These are phyloP conservation scores for Celastrina argiolus DNA, from an alignment of 2,888 invertebrate species.

Conservation along the genomic window DNA sequence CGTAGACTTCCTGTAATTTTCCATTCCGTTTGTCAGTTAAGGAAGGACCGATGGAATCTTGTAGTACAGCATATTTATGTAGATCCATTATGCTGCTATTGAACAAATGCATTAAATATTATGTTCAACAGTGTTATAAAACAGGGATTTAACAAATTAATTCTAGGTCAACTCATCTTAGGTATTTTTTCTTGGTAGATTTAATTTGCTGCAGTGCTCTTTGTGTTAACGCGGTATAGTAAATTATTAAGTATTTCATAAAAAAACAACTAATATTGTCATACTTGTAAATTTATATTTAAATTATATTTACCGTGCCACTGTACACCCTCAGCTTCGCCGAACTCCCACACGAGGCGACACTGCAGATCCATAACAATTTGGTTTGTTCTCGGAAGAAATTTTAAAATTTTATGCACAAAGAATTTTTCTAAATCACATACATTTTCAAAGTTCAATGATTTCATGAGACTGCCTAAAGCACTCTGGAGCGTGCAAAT, in stretches of 20 bases:
- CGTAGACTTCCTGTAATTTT: not conserved
- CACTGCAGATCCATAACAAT: constrained; percentile 80
- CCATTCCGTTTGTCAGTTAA: not conserved
- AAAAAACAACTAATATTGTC: too few species aligned
- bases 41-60: not conserved
- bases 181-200: too few species aligned
- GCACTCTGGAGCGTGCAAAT: constrained; percentile 70
- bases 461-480: constrained; percentile 75
- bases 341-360: constrained; percentile 79
- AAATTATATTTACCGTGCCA: constrained; percentile 72
- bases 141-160: too few species aligned
- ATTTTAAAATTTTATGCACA: constrained; percentile 66
- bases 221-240: too few species aligned
- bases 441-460: constrained; percentile 68
- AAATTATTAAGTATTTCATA: too few species aligned
- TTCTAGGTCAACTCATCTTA: too few species aligned
- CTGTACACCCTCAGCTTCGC: constrained; percentile 71
- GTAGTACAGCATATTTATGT: not conserved
- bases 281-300: not conserved
- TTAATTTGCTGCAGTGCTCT: too few species aligned
- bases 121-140: too few species aligned
- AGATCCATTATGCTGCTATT: not conserved
- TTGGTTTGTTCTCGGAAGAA: constrained; percentile 79
- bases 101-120: too few species aligned
- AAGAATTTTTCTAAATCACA: constrained; percentile 77